These are phyloP conservation scores for Morone saxatilis DNA, from an alignment of 2,113 vertebrate genomes.

Conservation along the genomic window DNA sequence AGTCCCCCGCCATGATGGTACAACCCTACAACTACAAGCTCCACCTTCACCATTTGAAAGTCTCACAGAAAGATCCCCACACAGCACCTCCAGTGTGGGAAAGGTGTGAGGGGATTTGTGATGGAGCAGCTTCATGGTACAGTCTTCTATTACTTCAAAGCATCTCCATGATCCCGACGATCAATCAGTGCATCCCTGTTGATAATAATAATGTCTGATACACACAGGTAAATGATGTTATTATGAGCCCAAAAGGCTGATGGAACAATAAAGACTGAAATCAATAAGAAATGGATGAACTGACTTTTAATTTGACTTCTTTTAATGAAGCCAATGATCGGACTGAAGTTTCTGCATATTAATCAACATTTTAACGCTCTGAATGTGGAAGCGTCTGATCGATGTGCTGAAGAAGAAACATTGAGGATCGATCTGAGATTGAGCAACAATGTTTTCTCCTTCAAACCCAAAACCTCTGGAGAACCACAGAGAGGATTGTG, in stretches of 20 bases:
- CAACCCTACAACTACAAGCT: neutral
- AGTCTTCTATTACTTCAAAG: neutral
- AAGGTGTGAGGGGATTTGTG: too few relatives aligned
- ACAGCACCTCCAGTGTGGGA: too few relatives aligned
- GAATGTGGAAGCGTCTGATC: neutral
- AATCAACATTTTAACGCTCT: neutral
- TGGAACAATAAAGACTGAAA: neutral
- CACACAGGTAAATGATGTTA: neutral
- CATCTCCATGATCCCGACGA: neutral
- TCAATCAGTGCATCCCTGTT: too few relatives aligned
- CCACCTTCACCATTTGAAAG: too few relatives aligned
- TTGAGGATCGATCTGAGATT: slow-evolving; percentile 2
- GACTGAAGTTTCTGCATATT: neutral
- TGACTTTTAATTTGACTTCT: neutral
- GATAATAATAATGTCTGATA: too few relatives aligned
- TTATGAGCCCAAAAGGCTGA: neutral
- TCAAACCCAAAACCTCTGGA: neutral
- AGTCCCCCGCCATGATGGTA: neutral
- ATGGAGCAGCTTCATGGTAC: neutral
- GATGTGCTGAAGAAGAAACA: neutral
- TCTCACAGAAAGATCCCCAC: neutral
- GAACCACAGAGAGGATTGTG: neutral
- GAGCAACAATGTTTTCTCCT: neutral
- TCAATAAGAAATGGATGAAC: neutral
- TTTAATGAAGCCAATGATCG: neutral